These are phyloP conservation scores for Pollenia labialis DNA, from an alignment of 2,888 invertebrate genomes.

Conservation along the genomic window DNA sequence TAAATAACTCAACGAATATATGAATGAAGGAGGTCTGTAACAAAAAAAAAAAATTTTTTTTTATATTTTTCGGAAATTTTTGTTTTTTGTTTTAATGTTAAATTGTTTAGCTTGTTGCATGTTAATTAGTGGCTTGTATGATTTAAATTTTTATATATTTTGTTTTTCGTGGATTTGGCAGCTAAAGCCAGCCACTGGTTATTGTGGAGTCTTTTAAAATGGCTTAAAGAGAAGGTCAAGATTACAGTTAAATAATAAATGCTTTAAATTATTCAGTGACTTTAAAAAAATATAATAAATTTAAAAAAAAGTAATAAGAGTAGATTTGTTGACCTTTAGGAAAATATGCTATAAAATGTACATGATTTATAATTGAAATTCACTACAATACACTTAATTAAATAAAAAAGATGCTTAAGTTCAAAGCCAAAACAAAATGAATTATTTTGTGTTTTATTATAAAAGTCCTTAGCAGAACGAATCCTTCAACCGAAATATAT, in stretches of 20 bases:
- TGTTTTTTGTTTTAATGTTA: constrained; percentile 20
- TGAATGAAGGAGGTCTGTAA: constrained; percentile 4
- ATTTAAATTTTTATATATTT: constrained; percentile 29
- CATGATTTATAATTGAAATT: no score
- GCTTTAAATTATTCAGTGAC: neutral
- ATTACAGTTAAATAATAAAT: constrained; percentile 15
- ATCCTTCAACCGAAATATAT: no score
- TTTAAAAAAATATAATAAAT: neutral
- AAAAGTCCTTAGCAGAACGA: no score
- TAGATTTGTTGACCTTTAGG: no score
- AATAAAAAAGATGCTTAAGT: no score
- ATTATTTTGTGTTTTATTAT: no score
- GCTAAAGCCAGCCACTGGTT: neutral
- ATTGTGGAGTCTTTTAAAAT: neutral
- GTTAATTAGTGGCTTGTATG: constrained; percentile 51
- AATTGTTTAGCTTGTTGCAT: constrained; percentile 24
- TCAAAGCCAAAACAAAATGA: no score
- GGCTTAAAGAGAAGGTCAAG: constrained; percentile 53
- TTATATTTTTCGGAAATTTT: neutral
- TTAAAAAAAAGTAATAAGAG: neutral
- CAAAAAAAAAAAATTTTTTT: neutral
- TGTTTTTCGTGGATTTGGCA: constrained; percentile 6
- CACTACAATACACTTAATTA: no score
- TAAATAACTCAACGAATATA: constrained; percentile 12
- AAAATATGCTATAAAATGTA: no score